phyloP scores from a whole-genome alignment of 2,113 vertebrate species.

The Rhabdomys dilectus region DNA sequence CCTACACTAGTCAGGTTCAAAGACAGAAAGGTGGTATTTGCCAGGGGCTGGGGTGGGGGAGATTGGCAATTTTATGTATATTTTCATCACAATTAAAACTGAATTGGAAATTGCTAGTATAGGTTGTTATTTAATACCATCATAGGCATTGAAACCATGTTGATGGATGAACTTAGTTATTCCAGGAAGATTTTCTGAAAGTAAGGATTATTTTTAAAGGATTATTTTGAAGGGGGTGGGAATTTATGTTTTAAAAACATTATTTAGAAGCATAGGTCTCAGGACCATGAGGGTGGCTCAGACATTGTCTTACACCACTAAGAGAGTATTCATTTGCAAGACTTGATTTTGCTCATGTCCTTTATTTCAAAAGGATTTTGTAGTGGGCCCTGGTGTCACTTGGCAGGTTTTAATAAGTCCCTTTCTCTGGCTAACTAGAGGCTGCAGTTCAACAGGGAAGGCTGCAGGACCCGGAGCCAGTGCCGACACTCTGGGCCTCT shows the following conservation, averaged over 20 bases:
- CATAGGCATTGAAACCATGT: neutral
- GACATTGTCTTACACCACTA: neutral
- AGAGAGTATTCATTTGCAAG: neutral
- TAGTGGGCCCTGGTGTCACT: neutral
- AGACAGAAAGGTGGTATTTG: neutral
- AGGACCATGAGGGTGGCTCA: neutral
- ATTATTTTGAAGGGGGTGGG: neutral
- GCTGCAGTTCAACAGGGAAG: conserved; percentile 70
- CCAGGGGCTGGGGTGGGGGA: neutral
- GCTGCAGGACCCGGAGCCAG: conserved; percentile 77
- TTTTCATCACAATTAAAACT: neutral
- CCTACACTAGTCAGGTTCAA: neutral
- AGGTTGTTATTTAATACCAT: neutral
- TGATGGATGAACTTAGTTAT: neutral
- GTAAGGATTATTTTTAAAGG: conserved; percentile 12
- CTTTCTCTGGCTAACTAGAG: conserved; percentile 81
- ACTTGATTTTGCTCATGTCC: conserved; percentile 21
- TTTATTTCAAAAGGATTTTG: conserved; percentile 1
- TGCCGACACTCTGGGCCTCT: conserved; percentile 82
- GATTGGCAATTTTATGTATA: neutral
- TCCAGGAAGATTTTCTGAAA: neutral
- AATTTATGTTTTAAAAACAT: neutral
- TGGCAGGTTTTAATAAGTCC: neutral
- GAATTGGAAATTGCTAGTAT: neutral
- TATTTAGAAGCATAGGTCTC: neutral